Evolutionary conservation across 64 coral and sea anemone species (phyloP).

Genomic region (Stylophora pistillata): DNA sequence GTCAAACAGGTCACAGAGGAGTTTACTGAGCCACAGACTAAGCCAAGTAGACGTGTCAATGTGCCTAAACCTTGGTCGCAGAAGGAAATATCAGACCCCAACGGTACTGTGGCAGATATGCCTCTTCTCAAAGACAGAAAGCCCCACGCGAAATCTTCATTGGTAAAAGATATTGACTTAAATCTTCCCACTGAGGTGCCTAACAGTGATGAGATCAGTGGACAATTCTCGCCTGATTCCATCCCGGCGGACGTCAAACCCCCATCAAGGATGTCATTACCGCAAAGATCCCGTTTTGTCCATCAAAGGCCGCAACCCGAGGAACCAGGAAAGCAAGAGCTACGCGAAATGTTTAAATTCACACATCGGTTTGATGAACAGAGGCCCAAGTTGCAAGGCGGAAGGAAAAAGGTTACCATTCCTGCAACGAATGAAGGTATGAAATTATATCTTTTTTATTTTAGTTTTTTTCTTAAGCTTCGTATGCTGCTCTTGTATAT

Average conservation of each 20-base stretch:
- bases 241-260: background rate
- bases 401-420: conserved; percentile 27
- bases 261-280: background rate
- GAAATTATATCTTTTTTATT: background rate
- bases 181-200: background rate
- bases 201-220: conserved; percentile 9
- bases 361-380: background rate
- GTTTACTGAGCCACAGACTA: background rate
- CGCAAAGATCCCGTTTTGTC: background rate
- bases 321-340: background rate
- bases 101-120: background rate
- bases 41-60: conserved; percentile 8
- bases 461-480: too few species aligned
- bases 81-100: background rate
- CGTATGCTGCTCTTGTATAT: too few species aligned
- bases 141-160: background rate
- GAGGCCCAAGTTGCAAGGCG: background rate
- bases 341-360: conserved; percentile 3
- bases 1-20: conserved; percentile 52
- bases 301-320: background rate
- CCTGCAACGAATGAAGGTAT: conserved; percentile 11
- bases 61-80: background rate
- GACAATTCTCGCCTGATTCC: background rate
- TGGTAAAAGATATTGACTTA: background rate
- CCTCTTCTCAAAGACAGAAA: background rate